Percentiles rank a stretch among this genome's conserved stretches.
Evolutionary conservation across 1,140 invertebrate genomes (phyloP).

Genomic region (Lepidotrigona ventralis): DNA sequence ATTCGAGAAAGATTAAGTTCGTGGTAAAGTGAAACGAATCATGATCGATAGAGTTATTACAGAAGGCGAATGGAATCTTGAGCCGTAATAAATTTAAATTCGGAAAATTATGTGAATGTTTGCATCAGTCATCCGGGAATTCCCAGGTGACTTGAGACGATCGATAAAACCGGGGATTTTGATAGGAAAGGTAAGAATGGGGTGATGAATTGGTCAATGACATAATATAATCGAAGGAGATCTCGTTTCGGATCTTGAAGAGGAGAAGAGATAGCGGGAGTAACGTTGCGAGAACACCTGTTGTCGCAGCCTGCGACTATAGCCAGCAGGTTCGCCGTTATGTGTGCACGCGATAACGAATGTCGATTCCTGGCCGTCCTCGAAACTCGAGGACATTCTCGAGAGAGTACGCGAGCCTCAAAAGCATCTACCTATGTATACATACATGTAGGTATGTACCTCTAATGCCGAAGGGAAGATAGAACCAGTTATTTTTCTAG

Average conservation of each 20-base stretch:
- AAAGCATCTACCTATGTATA: background rate
- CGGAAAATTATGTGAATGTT: slow-evolving; percentile 21
- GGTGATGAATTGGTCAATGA: slow-evolving; percentile 31
- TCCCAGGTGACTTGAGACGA: background rate
- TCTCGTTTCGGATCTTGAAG: slow-evolving; percentile 11
- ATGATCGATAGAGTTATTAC: background rate
- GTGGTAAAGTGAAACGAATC: background rate
- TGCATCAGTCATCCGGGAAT: slow-evolving; percentile 27
- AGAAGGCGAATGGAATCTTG: background rate
- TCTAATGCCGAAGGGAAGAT: slow-evolving; percentile 17
- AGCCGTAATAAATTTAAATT: slow-evolving; percentile 2
- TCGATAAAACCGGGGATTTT: slow-evolving; percentile 21
- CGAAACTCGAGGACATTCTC: slow-evolving; percentile 36
- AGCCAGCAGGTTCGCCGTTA: slow-evolving; percentile 18
- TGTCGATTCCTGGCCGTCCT: slow-evolving; percentile 23
- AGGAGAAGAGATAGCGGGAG: background rate
- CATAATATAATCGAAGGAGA: background rate
- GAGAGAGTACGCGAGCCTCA: background rate
- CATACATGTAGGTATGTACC: background rate
- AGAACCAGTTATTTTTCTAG: slow-evolving; percentile 2
- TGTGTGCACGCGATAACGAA: slow-evolving; percentile 23
- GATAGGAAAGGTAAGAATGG: background rate
- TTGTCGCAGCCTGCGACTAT: slow-evolving; percentile 25
- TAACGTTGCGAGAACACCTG: slow-evolving; percentile 16
- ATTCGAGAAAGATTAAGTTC: background rate